Evolutionary conservation across 2,888 invertebrate genomes (phyloP), one percentile per base, ranked within the genome.

Genomic region (Mycalesis mineus): DNA sequence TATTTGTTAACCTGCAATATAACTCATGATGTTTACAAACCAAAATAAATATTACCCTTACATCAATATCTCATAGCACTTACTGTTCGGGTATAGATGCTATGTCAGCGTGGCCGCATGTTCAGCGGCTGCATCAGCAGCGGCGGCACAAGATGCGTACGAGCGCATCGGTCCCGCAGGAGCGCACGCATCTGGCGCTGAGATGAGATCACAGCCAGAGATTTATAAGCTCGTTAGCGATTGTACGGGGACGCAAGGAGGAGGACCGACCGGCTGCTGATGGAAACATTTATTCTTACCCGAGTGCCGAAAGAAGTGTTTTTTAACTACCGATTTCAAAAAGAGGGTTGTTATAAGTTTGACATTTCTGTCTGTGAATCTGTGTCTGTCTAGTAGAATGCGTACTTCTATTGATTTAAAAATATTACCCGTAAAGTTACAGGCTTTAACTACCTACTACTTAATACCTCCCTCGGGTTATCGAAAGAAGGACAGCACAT

Each of bases 161-260:
- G 58, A 64, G 55, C 59, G 56, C 57, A 51, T 57, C 33, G 59
- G 62, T 63, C 72, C 74, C 62, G 7, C 68, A 70, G 73, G 75
- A 72, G 64, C 67, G 65, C 59, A 60, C 74, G 70, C 77, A 77
- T 77, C 77, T 77, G 77, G 68, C 67, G 71, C 66, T 73, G 77
- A 75, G 72, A 73, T 63, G n/a, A n/a, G n/a, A n/a, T n/a, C n/a
- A n/a, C n/a, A n/a, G n/a, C 62, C 58, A 67, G 67, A 70, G 70
- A 67, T 68, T 65, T 65, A 68, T 66, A 49, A 63, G 58, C 55
- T 58, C 63, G 62, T 62, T 57, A 61, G 59, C 53, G 59, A 61
- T 63, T 62, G 57, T 62, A 62, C 58, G 29, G 50, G 50, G 50
- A 50, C 9, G 39, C 13, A 6, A 2, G 22, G 8, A 39, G 28